phyloP scores from a whole-genome alignment of 2,797 vertebrate species.

The Syncerus caffer region DNA sequence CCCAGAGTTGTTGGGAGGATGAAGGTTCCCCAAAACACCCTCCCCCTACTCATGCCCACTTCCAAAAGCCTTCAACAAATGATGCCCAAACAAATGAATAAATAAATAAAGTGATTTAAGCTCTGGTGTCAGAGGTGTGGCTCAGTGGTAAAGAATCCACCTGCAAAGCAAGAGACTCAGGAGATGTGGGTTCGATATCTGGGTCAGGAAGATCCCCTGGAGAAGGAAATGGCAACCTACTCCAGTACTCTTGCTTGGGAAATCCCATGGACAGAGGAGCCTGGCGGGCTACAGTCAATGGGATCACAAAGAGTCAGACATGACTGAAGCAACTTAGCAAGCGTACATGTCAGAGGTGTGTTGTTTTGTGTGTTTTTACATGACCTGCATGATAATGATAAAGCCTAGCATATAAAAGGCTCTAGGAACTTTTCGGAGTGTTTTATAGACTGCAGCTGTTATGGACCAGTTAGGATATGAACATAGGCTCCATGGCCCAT shows the following conservation, averaged over 20 bases:
- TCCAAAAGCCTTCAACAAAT: neutral
- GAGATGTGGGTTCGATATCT: neutral
- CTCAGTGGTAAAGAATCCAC: neutral
- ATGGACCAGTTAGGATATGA: neutral
- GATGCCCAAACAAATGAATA: neutral
- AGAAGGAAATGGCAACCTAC: neutral
- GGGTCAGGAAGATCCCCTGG: neutral
- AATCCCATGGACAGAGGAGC: neutral
- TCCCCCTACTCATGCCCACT: neutral
- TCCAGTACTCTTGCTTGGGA: neutral
- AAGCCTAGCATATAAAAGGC: neutral
- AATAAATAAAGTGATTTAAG: neutral
- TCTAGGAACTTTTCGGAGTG: neutral
- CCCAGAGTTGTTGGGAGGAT: neutral
- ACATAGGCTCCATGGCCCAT: neutral
- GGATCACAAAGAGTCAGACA: neutral
- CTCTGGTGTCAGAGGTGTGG: neutral
- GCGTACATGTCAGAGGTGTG: fast-evolving
- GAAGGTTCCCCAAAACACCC: neutral
- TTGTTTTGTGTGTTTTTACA: neutral
- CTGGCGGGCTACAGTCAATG: neutral
- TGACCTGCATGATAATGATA: neutral
- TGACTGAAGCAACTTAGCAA: neutral
- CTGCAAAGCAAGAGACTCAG: neutral
- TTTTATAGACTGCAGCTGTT: neutral